Evolutionary conservation across 2,888 invertebrate genomes (phyloP).

Genomic region (Hypercompe scribonia): DNA sequence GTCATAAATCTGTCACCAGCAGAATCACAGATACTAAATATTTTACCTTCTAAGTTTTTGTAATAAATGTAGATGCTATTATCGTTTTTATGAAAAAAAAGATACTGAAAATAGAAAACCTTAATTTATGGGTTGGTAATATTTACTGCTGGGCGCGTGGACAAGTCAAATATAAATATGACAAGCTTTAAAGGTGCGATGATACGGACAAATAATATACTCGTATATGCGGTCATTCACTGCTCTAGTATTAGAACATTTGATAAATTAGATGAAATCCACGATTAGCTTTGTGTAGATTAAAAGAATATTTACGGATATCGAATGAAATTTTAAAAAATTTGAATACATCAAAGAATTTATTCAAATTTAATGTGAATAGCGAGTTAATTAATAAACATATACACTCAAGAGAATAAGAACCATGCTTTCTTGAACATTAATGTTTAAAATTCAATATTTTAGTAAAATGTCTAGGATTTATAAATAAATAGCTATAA

Average conservation of each 20-base stretch:
- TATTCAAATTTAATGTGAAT: background rate
- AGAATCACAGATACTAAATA: conserved; percentile 41
- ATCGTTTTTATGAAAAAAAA: conserved; percentile 24
- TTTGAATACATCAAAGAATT: background rate
- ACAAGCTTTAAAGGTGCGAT: conserved; percentile 23
- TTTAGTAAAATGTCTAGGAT: background rate
- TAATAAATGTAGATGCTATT: conserved; percentile 30
- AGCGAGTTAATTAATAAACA: background rate
- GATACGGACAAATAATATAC: conserved; percentile 34
- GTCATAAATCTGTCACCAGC: conserved; percentile 40
- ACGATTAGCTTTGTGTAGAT: background rate
- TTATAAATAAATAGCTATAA: background rate
- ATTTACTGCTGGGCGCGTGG: conserved; percentile 2
- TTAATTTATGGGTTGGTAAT: background rate
- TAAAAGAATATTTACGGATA: background rate
- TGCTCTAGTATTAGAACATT: conserved; percentile 23
- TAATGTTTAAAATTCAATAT: background rate
- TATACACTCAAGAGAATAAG: no score
- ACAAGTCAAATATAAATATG: conserved; percentile 29
- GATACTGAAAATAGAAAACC: background rate
- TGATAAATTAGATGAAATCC: background rate
- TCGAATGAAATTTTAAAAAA: background rate
- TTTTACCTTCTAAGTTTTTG: conserved; percentile 32
- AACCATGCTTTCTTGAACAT: background rate
- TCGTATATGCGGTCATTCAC: conserved; percentile 49